A percentile compares a stretch with the other conserved stretches of the same genome.
Conservation (phyloP, 1,140 invertebrate genomes). For the Drosophila lacertosa region DNA sequence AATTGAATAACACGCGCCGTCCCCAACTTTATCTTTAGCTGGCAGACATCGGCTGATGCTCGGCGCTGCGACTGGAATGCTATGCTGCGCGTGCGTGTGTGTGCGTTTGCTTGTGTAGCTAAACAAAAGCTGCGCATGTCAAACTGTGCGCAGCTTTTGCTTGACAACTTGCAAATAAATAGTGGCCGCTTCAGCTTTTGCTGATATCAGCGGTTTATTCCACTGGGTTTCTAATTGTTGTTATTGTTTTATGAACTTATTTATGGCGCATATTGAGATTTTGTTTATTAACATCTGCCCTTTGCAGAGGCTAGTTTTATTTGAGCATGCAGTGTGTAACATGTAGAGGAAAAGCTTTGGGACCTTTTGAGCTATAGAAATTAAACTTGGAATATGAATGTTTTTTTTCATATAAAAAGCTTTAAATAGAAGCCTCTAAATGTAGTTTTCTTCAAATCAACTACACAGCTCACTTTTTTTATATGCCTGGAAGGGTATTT, state of each 20-base stretch:
- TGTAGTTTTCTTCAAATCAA: no score
- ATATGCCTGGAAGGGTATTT: no score
- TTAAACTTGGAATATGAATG: no score
- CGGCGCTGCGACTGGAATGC: neutral
- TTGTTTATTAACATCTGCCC: neutral
- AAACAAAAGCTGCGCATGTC: conserved; percentile 12
- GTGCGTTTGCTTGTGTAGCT: neutral
- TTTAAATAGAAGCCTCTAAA: no score
- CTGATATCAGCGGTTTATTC: conserved; percentile 4
- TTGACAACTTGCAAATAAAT: neutral
- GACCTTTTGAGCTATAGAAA: no score
- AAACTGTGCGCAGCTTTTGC: conserved; percentile 49
- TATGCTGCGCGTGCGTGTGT: conserved; percentile 35
- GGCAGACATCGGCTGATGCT: conserved; percentile 56
- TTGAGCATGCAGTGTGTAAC: no score
- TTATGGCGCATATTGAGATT: neutral
- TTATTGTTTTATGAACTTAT: neutral
- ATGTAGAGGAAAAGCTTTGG: no score
- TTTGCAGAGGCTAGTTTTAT: no score
- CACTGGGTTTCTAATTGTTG: neutral
- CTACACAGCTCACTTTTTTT: no score
- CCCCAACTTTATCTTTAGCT: conserved; percentile 46
- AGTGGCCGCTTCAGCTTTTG: conserved; percentile 14
- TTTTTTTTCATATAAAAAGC: no score
- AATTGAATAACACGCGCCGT: conserved; percentile 47